A percentile compares a stretch with the other conserved stretches of the same genome.
Evolutionary conservation across 2,797 vertebrate genomes (phyloP).

Genomic region (Sarcophilus harrisii): DNA sequence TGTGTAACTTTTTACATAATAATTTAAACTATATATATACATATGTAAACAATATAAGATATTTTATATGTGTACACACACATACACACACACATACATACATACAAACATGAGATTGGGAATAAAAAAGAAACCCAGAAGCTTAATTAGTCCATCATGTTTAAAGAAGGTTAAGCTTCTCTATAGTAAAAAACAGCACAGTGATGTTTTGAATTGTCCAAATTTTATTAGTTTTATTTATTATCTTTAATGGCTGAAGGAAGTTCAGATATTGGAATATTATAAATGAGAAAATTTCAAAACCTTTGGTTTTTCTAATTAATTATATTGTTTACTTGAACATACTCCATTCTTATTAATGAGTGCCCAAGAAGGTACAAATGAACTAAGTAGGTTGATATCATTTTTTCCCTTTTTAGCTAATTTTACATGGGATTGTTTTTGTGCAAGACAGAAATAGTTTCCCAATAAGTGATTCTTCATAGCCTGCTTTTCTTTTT

Average conservation of each 20-base stretch:
- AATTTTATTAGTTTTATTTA: not conserved
- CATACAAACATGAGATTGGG: not conserved
- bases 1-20: not conserved
- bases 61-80: not conserved
- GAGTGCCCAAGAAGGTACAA: constrained; percentile 5
- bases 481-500: not conserved
- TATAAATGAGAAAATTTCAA: constrained; percentile 17
- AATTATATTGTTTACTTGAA: constrained; percentile 47
- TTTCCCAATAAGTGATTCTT: not conserved
- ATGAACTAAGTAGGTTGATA: constrained; percentile 26
- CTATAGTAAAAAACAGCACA: not conserved
- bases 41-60: not conserved
- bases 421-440: constrained; percentile 36
- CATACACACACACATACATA: not conserved
- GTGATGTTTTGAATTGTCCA: not conserved
- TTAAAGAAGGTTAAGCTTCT: not conserved
- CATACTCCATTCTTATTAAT: constrained; percentile 39
- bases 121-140: not conserved
- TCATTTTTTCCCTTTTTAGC: not conserved
- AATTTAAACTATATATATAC: not conserved
- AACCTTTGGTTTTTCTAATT: constrained; percentile 39
- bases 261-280: not conserved
- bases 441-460: constrained; percentile 34
- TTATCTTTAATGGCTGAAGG: not conserved
- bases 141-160: not conserved